These are phyloP conservation scores for Drosophila falleni DNA, from an alignment of 2,888 invertebrate genomes.

Conservation along the genomic window DNA sequence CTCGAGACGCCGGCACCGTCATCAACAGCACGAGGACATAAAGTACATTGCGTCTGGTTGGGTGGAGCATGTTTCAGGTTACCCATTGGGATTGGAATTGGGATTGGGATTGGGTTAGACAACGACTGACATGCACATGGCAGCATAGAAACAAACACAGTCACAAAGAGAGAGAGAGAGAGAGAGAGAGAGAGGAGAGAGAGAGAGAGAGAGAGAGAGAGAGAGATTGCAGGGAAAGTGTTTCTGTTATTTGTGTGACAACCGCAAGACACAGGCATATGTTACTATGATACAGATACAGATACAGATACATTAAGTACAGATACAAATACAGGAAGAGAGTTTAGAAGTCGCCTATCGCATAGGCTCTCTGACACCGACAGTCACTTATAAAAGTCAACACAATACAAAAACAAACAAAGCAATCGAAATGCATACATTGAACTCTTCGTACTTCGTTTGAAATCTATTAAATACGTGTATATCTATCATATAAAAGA, in stretches of 20 bases:
- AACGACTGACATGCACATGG: constrained; percentile 60
- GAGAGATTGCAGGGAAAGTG: constrained; percentile 53
- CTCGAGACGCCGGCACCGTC: constrained; percentile 58
- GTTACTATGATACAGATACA: constrained; percentile 1
- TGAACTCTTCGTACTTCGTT: constrained; percentile 49
- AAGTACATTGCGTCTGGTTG: constrained; percentile 73
- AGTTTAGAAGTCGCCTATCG: not conserved
- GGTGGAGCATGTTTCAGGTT: constrained; percentile 54
- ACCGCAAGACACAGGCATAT: constrained; percentile 43
- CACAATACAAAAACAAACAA: constrained; percentile 46
- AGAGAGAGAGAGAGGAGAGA: constrained; percentile 21
- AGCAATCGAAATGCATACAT: constrained; percentile 53
- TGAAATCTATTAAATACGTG: constrained; percentile 67
- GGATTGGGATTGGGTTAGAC: constrained; percentile 43
- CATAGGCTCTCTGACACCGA: constrained; percentile 55
- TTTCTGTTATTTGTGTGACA: constrained; percentile 67
- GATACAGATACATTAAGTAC: too few relatives aligned
- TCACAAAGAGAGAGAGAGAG: not conserved
- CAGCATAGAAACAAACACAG: constrained; percentile 27
- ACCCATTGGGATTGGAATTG: constrained; percentile 35
- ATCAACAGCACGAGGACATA: constrained; percentile 67
- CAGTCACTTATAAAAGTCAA: constrained; percentile 65
- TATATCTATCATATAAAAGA: constrained; percentile 41
- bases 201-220: constrained; percentile 9
- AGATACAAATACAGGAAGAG: not conserved